phyloP scores from a whole-genome alignment of 2,888 invertebrate species.

The Sympetrum striolatum region DNA sequence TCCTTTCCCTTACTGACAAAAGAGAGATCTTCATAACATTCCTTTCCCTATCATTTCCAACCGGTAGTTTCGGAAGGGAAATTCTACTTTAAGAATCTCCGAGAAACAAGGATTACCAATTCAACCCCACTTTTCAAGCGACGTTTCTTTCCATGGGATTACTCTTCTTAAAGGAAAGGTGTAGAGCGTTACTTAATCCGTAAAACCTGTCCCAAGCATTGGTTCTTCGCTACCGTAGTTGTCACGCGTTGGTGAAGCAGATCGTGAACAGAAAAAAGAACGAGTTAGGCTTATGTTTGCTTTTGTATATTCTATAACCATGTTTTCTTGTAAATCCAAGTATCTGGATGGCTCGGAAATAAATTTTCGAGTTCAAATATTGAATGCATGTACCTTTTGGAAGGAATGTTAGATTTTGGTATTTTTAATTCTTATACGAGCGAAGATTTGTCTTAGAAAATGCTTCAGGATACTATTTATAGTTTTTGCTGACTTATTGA shows the following conservation, averaged over 20 bases:
- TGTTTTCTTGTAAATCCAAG: too few species aligned
- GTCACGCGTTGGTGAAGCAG: neutral
- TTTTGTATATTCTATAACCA: too few species aligned
- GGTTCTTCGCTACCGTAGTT: neutral
- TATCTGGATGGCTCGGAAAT: too few species aligned
- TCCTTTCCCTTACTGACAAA: neutral
- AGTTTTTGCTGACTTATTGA: too few species aligned
- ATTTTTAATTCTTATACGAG: too few species aligned
- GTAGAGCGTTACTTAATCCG: neutral
- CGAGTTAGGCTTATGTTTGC: too few species aligned
- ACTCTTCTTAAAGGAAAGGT: neutral
- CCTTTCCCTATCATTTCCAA: neutral
- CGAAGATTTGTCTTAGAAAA: too few species aligned
- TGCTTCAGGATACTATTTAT: too few species aligned
- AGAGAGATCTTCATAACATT: neutral
- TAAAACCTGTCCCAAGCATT: neutral
- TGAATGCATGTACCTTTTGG: too few species aligned
- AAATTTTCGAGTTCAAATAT: too few species aligned
- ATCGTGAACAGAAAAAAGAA: neutral
- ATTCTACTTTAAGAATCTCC: neutral
- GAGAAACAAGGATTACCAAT: neutral
- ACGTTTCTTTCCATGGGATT: neutral
- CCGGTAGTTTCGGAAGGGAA: neutral
- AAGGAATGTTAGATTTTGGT: too few species aligned
- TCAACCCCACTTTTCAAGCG: neutral